Evolutionary conservation across 1,140 invertebrate species (phyloP).

Genomic region (Drosophila melanica): DNA sequence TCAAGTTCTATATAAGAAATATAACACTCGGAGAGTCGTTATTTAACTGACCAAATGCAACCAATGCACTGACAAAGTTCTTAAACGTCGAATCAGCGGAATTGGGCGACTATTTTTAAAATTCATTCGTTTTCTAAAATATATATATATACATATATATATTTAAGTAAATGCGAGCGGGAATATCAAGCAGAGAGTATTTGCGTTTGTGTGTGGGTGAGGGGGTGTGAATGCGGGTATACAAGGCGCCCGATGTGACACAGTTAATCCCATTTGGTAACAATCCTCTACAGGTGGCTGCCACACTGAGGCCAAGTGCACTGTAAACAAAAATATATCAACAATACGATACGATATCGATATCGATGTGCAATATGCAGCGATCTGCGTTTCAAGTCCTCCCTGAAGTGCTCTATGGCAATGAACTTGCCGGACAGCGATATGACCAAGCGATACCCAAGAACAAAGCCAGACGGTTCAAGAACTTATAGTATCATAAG

Average conservation of each 20-base stretch:
- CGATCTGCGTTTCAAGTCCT: no score
- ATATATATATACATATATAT: not conserved
- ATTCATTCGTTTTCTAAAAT: not conserved
- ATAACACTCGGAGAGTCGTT: not conserved
- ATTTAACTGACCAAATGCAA: not conserved
- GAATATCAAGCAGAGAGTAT: not conserved
- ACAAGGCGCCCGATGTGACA: not conserved
- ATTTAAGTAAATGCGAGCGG: not conserved
- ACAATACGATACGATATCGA: not conserved
- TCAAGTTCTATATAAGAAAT: not conserved
- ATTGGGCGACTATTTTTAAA: conserved; percentile 24
- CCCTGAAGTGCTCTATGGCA: conserved; percentile 1
- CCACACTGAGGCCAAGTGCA: not conserved
- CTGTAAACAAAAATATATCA: not conserved
- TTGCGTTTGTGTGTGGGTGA: not conserved
- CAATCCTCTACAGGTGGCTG: conserved; percentile 2
- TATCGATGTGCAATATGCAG: conserved; percentile 1
- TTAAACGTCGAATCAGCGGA: not conserved
- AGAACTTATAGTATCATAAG: not conserved
- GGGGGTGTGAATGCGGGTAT: not conserved
- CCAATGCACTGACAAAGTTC: not conserved
- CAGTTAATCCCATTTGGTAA: conserved; percentile 7
- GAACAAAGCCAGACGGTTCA: conserved; percentile 22
- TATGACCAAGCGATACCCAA: conserved; percentile 4
- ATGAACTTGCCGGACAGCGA: conserved; percentile 26